phyloP scores from a whole-genome alignment of 1,140 invertebrate genomes.

The Brachystomella parvula region DNA sequence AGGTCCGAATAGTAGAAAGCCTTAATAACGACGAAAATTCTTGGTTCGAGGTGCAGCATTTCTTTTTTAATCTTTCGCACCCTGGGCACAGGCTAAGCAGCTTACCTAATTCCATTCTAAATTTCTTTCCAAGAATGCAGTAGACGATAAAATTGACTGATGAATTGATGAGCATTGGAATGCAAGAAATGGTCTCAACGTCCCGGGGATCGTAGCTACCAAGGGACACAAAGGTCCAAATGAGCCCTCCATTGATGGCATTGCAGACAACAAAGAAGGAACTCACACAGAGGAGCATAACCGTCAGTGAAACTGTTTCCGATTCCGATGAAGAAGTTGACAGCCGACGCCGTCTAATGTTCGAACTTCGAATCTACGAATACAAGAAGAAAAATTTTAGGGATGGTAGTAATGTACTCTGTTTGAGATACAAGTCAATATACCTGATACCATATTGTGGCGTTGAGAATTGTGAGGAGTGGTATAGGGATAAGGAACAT shows the following conservation, averaged over 20 bases:
- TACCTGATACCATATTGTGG: neutral
- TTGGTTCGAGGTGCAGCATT: too few species aligned
- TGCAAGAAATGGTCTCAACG: neutral
- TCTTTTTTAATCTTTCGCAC: slow-evolving; percentile 35
- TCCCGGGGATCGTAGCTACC: neutral
- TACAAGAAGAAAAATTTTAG: neutral
- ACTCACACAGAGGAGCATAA: neutral
- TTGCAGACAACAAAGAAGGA: neutral
- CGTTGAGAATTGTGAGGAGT: neutral
- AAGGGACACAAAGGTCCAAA: neutral
- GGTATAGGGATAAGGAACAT: neutral
- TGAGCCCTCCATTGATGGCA: neutral
- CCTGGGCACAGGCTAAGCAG: slow-evolving; percentile 51
- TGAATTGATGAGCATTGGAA: neutral
- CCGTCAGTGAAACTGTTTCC: neutral
- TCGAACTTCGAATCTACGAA: neutral
- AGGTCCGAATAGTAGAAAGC: too few species aligned
- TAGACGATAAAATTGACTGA: slow-evolving; percentile 5
- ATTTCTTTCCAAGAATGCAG: neutral
- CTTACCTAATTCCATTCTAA: slow-evolving; percentile 18
- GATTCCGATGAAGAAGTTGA: neutral
- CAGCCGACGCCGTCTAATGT: neutral
- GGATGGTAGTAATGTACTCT: too few species aligned
- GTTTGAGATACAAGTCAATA: neutral
- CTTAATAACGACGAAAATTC: too few species aligned